These are phyloP conservation scores for Bombus impatiens DNA, from an alignment of 1,140 invertebrate genomes.

Conservation along the genomic window DNA sequence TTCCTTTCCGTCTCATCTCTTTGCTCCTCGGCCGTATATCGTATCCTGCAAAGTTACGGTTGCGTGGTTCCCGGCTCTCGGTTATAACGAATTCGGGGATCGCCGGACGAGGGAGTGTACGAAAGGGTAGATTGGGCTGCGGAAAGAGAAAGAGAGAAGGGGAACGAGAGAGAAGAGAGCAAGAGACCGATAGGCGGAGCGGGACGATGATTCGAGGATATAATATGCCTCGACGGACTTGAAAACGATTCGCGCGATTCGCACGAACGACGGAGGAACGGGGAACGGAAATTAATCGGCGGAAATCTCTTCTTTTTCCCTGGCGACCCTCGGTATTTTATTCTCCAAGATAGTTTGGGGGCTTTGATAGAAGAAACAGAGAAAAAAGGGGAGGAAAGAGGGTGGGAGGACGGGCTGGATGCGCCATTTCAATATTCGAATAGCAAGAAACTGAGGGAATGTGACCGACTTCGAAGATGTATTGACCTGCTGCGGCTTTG, in stretches of 20 bases:
- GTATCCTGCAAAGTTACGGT: constrained; percentile 63
- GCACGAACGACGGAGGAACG: constrained; percentile 24
- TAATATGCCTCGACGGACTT: constrained; percentile 58
- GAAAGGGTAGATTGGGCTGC: constrained; percentile 18
- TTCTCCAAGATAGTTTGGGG: constrained; percentile 27
- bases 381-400: no score
- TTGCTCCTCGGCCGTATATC: constrained; percentile 39
- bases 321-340: constrained; percentile 31
- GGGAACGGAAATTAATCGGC: constrained; percentile 61
- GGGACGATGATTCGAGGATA: constrained; percentile 53
- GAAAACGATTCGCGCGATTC: constrained; percentile 34
- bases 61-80: constrained; percentile 55
- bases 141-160: neutral
- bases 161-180: no score
- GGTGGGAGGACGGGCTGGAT: neutral
- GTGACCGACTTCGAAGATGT: constrained; percentile 1
- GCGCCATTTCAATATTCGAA: constrained; percentile 24
- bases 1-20: neutral
- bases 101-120: constrained; percentile 46
- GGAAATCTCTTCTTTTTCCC: constrained; percentile 35
- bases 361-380: neutral
- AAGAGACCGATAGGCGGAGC: neutral
- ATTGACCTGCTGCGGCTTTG: constrained; percentile 1
- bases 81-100: constrained; percentile 65
- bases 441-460: neutral